Conservation (phyloP, 1,140 invertebrate genomes). For the Agraylea sexmaculata region DNA sequence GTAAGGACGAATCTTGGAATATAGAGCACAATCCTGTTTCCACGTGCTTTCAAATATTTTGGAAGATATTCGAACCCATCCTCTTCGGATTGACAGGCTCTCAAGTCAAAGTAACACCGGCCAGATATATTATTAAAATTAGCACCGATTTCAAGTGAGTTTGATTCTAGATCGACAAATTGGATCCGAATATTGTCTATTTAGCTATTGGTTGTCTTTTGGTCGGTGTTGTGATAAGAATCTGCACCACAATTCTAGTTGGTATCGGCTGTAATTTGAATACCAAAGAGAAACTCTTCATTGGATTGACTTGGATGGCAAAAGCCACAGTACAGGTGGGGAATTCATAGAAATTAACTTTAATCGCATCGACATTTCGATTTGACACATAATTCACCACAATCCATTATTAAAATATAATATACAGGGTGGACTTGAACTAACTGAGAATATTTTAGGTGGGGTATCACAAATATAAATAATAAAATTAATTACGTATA, state of each 20-base stretch:
- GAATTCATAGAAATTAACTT: slow-evolving; percentile 17
- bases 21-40: slow-evolving; percentile 71
- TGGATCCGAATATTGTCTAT: slow-evolving; percentile 51
- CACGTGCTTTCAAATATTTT: slow-evolving; percentile 72
- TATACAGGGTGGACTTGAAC: too few species aligned
- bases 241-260: slow-evolving; percentile 50
- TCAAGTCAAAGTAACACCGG: slow-evolving; percentile 54
- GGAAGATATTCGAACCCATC: slow-evolving; percentile 86
- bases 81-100: slow-evolving; percentile 82
- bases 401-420: too few species aligned
- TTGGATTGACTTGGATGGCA: slow-evolving; percentile 79
- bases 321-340: slow-evolving; percentile 85
- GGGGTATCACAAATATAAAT: too few species aligned
- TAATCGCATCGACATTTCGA: neutral
- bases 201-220: slow-evolving; percentile 48
- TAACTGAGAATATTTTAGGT: too few species aligned
- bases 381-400: too few species aligned
- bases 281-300: slow-evolving; percentile 77
- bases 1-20: slow-evolving; percentile 64
- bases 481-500: too few species aligned
- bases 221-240: slow-evolving; percentile 46
- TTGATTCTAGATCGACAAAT: slow-evolving; percentile 41
- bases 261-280: slow-evolving; percentile 68
- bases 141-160: slow-evolving; percentile 48
- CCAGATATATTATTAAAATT: too few species aligned